Evolutionary conservation across 1,140 invertebrate species (phyloP), one percentile per base, ranked within the genome.

Genomic region (Neotoxoptera formosana): DNA sequence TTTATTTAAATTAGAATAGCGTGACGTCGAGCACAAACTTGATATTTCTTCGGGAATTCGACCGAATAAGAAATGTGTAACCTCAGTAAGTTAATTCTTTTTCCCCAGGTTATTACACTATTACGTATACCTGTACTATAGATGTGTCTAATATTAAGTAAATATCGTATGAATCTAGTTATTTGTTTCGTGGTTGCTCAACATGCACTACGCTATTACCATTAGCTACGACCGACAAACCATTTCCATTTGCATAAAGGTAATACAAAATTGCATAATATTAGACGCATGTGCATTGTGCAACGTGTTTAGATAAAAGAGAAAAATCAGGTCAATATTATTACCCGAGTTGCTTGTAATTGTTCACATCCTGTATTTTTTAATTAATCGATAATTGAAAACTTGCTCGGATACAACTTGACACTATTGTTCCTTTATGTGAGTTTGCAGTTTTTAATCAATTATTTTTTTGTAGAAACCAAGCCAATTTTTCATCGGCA

Each of bases 331-430:
- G 76, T 84, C 21, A 23, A 84, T 7, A 36, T 23, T 84, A 84
- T 21, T 21, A 23, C 20, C 14, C 17, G n/a, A 7, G 36, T 84
- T 87, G 25, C 25, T 17, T 7, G 30, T 48, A 47, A 30, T 47
- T 45, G 30, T 87, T 47, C 4, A 30, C 47, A 36, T 47, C 47
- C 11, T 47, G 14, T 51, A n/a, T 51, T 48, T 87, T 56, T 41
- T 89, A 51, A 89, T 30, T 36, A 89, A 89, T 56, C 34, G 56
- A 9, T 36, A 89, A 89, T 89, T 88, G 45, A 34, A 89, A 23
- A 53, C n/a, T 89, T 53, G 14, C 6, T 34, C 0, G 14, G 14
- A 53, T 11, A 11, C 56, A 53, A 51, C 9, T 48, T 36, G 17
- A 25, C 1, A 8, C n/a, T 56, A 23, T 56, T 56, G n/a, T 56